Conservation (phyloP, 2,113 vertebrate genomes). For the Melospiza georgiana region DNA sequence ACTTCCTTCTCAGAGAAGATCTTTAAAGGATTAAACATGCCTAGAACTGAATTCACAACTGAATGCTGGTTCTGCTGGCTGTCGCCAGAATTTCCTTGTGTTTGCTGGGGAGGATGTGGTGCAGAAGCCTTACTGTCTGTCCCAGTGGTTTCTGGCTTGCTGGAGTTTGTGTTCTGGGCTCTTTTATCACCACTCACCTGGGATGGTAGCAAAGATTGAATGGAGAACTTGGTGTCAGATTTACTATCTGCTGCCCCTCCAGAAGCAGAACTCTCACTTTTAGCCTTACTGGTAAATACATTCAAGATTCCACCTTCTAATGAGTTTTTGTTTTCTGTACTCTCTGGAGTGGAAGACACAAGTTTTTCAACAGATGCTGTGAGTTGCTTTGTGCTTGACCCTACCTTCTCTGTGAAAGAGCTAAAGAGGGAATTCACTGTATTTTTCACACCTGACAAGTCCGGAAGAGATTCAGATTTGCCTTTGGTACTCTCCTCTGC, state of each 20-base stretch:
- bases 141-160: background rate
- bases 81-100: background rate
- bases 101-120: background rate
- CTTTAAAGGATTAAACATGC: conserved; percentile 80
- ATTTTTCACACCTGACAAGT: conserved; percentile 83
- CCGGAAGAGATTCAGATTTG: conserved; percentile 64
- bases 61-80: conserved; percentile 63
- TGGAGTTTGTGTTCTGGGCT: background rate
- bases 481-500: conserved; percentile 18
- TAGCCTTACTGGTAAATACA: conserved; percentile 74
- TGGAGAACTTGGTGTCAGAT: conserved; percentile 67
- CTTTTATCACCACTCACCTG: conserved; percentile 43
- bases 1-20: conserved; percentile 72
- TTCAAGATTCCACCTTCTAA: conserved; percentile 74
- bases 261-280: conserved; percentile 69
- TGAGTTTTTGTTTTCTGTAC: conserved; percentile 53
- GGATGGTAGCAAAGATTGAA: conserved; percentile 63
- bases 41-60: conserved; percentile 77
- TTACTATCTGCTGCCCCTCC: conserved; percentile 64
- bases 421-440: conserved; percentile 83
- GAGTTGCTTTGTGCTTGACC: conserved; percentile 80
- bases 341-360: conserved; percentile 63
- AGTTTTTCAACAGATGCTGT: conserved; percentile 75
- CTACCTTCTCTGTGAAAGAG: conserved; percentile 86
- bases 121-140: background rate